A percentile compares a stretch with the other conserved stretches of the same genome.
Conservation (phyloP, 2,888 invertebrate species). For the Conistra vaccinii region DNA sequence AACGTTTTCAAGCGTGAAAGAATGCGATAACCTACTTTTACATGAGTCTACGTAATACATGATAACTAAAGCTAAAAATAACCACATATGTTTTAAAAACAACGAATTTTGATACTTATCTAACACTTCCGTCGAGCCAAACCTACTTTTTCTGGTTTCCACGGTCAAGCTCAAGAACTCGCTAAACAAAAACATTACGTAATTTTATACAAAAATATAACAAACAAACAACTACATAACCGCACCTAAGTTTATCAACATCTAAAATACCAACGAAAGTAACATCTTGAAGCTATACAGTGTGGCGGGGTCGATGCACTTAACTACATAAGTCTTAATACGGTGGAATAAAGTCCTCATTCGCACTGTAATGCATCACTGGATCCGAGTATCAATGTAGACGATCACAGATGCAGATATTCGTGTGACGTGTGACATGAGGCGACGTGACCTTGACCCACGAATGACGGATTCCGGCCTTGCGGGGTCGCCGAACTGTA, state of each 20-base stretch:
- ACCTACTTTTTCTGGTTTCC: slow-evolving; percentile 39
- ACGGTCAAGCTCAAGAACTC: slow-evolving; percentile 53
- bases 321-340: slow-evolving; percentile 80
- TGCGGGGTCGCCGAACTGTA: slow-evolving; percentile 85
- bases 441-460: slow-evolving; percentile 87
- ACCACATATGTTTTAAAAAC: slow-evolving; percentile 24
- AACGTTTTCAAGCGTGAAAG: slow-evolving; percentile 24
- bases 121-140: slow-evolving; percentile 41
- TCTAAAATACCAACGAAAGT: slow-evolving; percentile 85
- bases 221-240: slow-evolving; percentile 68
- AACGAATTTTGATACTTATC: slow-evolving; percentile 52
- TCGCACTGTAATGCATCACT: slow-evolving; percentile 72
- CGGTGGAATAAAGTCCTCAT: slow-evolving; percentile 78
- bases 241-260: slow-evolving; percentile 74
- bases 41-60: slow-evolving; percentile 28
- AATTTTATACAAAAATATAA: slow-evolving; percentile 54
- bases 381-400: slow-evolving; percentile 82
- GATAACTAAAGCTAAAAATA: slow-evolving; percentile 43
- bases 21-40: slow-evolving; percentile 38
- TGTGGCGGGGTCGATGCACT: slow-evolving; percentile 86
- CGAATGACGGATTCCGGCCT: slow-evolving; percentile 89
- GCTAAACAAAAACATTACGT: slow-evolving; percentile 59
- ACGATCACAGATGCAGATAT: slow-evolving; percentile 89
- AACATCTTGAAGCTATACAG: slow-evolving; percentile 82
- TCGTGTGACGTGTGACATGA: slow-evolving; percentile 83